Evolutionary conservation across 2,888 invertebrate species (phyloP).

Genomic region (Chymomyza amoena): DNA sequence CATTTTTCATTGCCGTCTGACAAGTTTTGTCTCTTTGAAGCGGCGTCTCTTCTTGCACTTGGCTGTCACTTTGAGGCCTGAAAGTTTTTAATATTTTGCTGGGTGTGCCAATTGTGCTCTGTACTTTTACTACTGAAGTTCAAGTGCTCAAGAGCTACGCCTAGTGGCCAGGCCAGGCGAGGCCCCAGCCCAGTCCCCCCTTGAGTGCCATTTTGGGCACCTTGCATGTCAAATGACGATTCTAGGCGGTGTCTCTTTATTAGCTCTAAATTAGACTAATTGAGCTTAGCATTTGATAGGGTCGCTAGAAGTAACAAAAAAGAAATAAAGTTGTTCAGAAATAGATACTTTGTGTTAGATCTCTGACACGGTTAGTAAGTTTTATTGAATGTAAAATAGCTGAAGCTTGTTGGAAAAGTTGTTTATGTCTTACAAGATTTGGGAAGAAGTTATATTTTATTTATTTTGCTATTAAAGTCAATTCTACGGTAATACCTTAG

Average conservation of each 20-base stretch:
- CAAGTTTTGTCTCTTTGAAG: slow-evolving; percentile 54
- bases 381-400: background rate
- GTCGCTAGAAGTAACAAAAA: background rate
- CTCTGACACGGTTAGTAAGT: background rate
- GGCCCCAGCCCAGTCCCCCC: background rate
- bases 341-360: background rate
- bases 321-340: slow-evolving; percentile 1
- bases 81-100: slow-evolving; percentile 9
- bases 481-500: too few relatives aligned
- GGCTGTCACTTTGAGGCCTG: slow-evolving; percentile 14
- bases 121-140: slow-evolving; percentile 45
- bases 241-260: slow-evolving; percentile 14
- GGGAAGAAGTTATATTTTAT: background rate
- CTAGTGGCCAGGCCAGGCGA: background rate
- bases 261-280: slow-evolving; percentile 25
- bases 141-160: slow-evolving; percentile 32
- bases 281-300: slow-evolving; percentile 11
- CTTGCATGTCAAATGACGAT: slow-evolving; percentile 15
- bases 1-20: slow-evolving; percentile 59
- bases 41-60: slow-evolving; percentile 38
- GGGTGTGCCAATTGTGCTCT: slow-evolving; percentile 40
- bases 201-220: background rate
- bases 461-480: background rate
- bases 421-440: background rate
- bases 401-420: too few relatives aligned